Percentiles rank a stretch among this genome's conserved stretches.
Conservation (phyloP, 2,113 vertebrate species). For the Callipepla squamata region DNA sequence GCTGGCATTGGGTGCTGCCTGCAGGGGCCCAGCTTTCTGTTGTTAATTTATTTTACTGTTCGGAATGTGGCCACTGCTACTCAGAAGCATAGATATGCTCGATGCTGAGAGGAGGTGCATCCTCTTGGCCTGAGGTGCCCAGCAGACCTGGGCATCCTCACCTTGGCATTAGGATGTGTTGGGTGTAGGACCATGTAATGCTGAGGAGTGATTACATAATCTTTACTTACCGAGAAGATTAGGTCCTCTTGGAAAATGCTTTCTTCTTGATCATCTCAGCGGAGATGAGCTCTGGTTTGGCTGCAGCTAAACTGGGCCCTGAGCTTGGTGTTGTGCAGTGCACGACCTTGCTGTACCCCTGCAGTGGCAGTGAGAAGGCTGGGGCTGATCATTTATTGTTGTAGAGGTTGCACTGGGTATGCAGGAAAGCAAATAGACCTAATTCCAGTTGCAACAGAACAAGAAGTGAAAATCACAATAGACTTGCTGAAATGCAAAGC, state of each 20-base stretch:
- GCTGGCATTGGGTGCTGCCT: neutral
- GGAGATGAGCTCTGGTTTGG: neutral
- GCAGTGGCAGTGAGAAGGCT: neutral
- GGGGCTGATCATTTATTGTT: neutral
- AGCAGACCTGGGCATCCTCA: neutral
- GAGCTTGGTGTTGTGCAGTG: neutral
- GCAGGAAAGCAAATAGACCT: neutral
- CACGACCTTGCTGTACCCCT: neutral
- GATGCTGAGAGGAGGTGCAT: neutral
- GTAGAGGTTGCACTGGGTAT: neutral
- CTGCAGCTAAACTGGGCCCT: neutral
- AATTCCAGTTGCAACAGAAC: neutral
- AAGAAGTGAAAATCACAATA: fast-evolving
- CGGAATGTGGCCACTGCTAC: neutral
- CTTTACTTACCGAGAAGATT: slow-evolving; percentile 45
- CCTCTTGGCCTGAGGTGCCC: neutral
- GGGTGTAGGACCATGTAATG: neutral
- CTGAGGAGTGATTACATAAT: neutral
- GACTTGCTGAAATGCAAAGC: neutral
- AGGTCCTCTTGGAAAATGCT: slow-evolving; percentile 25
- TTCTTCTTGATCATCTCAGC: slow-evolving; percentile 35
- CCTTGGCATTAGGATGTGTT: neutral
- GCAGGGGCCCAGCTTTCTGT: neutral
- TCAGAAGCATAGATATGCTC: neutral
- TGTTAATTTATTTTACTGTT: neutral